Conservation (phyloP, 2,888 invertebrate genomes). For the Clitarchus hookeri region DNA sequence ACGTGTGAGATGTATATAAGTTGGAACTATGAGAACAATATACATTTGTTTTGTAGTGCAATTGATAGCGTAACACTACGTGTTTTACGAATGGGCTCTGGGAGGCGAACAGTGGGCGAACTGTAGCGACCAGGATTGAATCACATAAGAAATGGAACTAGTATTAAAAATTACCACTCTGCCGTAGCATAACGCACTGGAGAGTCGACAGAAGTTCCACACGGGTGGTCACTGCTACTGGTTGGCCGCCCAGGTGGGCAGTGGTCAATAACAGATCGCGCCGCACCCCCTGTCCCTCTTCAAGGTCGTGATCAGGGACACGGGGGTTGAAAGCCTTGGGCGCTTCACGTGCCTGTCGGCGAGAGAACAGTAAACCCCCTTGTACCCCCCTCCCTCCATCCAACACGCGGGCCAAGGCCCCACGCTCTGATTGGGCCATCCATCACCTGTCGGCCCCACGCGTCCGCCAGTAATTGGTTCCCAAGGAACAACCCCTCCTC, state of each 20-base stretch:
- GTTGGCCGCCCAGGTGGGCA: neutral
- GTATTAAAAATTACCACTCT: too few relatives aligned
- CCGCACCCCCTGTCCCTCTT: neutral
- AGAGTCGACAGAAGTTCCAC: neutral
- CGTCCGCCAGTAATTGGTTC: slow-evolving; percentile 42
- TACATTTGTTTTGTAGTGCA: too few relatives aligned
- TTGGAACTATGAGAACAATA: too few relatives aligned
- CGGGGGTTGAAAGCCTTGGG: neutral
- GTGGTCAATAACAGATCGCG: neutral
- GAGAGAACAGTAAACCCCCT: neutral
- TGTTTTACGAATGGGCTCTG: too few relatives aligned
- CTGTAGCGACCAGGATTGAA: too few relatives aligned
- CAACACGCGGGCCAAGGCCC: neutral
- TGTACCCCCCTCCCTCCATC: neutral
- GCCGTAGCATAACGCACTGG: too few relatives aligned
- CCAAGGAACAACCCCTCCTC: slow-evolving; percentile 38
- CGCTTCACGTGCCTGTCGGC: slow-evolving; percentile 14
- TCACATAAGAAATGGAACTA: neutral
- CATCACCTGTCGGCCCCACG: slow-evolving; percentile 41
- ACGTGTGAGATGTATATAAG: too few relatives aligned
- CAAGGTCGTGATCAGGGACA: too few relatives aligned
- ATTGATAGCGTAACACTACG: too few relatives aligned
- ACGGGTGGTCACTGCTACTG: neutral
- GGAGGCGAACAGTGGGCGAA: too few relatives aligned
- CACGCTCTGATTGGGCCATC: slow-evolving; percentile 43